These are phyloP conservation scores for Aphelenchoides avenae DNA, from an alignment of 1,140 invertebrate species.

Conservation along the genomic window DNA sequence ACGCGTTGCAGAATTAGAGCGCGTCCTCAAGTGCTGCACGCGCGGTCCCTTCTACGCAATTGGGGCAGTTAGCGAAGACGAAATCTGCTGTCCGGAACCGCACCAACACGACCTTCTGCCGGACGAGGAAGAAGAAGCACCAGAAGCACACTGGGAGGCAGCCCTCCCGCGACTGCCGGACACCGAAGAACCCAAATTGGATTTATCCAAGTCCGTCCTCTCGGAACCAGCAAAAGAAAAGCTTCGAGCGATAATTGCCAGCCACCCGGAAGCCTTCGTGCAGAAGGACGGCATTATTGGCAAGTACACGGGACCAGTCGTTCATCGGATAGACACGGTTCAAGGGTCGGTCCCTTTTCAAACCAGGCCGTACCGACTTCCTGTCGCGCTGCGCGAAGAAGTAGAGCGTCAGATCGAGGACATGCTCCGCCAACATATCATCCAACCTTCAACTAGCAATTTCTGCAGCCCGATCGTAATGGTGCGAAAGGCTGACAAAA, in stretches of 20 bases:
- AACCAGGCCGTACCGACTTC: conserved; percentile 11
- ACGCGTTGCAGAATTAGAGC: conserved; percentile 1
- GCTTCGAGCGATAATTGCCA: background rate
- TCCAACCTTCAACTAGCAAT: conserved; percentile 14
- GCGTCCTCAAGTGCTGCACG: too few species aligned
- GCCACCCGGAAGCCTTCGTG: background rate
- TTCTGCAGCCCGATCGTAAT: conserved; percentile 22
- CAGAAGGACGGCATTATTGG: conserved; percentile 17
- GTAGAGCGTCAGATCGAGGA: conserved; percentile 27
- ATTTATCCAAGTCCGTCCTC: background rate
- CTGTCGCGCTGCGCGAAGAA: conserved; percentile 16
- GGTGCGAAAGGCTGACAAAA: conserved; percentile 24
- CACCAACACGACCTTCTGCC: too few species aligned
- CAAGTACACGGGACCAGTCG: conserved; percentile 14
- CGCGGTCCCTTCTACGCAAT: too few species aligned
- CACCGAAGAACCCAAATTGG: background rate
- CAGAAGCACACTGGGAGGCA: conserved; percentile 2
- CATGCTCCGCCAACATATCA: conserved; percentile 27
- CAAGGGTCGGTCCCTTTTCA: background rate
- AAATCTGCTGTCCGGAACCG: background rate
- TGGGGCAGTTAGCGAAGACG: conserved; percentile 8
- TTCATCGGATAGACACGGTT: conserved; percentile 2
- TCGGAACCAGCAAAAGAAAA: background rate
- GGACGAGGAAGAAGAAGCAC: conserved; percentile 7
- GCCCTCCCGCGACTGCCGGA: conserved; percentile 1